Percentiles rank a stretch among this genome's conserved stretches.
Evolutionary conservation across 2,888 invertebrate species (phyloP).

Genomic region (Macrophya alboannulata): DNA sequence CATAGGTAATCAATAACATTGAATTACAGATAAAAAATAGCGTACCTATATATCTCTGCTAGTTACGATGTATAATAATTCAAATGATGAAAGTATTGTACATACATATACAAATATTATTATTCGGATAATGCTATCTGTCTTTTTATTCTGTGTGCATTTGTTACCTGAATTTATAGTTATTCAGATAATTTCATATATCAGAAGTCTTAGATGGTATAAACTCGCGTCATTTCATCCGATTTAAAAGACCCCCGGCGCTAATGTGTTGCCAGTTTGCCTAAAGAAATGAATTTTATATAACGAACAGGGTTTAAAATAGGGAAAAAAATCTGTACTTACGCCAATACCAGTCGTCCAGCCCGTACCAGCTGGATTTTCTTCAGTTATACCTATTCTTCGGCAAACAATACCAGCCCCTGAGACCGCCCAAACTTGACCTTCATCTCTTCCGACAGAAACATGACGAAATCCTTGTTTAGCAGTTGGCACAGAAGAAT

Average conservation of each 20-base stretch:
- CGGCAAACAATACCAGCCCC: conserved; percentile 87
- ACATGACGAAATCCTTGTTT: conserved; percentile 86
- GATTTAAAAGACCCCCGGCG: conserved; percentile 72
- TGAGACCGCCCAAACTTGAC: conserved; percentile 90
- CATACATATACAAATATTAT: neutral
- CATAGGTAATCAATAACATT: neutral
- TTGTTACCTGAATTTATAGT: neutral
- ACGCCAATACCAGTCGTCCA: conserved; percentile 89
- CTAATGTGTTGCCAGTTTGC: conserved; percentile 77
- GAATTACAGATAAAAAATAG: conserved; percentile 40
- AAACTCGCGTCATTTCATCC: conserved; percentile 63
- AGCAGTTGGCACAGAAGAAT: conserved; percentile 74
- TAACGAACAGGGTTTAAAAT: neutral
- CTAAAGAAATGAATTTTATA: conserved; percentile 64
- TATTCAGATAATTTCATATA: neutral
- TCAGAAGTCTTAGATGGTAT: neutral
- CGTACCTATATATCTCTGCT: neutral
- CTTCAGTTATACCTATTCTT: conserved; percentile 88
- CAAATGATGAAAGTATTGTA: conserved; percentile 23
- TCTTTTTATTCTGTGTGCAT: conserved; percentile 2
- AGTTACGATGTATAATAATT: conserved; percentile 2
- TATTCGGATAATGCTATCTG: neutral
- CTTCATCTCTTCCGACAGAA: conserved; percentile 83
- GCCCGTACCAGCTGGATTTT: conserved; percentile 88
- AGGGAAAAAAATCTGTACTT: conserved; percentile 66